Evolutionary conservation across 1,140 invertebrate genomes (phyloP), one percentile per base, ranked within the genome.

Genomic region (Lanistes nyassanus): DNA sequence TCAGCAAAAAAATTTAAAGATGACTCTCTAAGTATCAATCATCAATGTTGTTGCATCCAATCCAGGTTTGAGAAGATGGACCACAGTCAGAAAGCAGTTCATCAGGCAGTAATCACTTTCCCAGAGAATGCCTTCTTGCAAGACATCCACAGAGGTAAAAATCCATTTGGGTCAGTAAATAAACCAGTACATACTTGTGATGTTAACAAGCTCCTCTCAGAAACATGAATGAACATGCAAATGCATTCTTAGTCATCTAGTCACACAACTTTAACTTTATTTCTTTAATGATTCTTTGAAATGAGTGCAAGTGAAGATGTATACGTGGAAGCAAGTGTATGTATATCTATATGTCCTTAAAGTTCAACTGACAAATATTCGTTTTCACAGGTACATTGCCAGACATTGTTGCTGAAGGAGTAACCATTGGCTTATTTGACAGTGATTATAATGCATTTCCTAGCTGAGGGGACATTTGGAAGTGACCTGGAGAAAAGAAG

Each of bases 341-440:
- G n/a, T n/a, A 13, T 16, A 47, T 47, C 9, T 6, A 47, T 16
- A 47, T 6, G 7, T 31, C n/a, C 9, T 16, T 23, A 60, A 11
- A 60, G 6, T n/a, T 16, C 23, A 60, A 26, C 29, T 60, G 56
- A 26, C n/a, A 3, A 31, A 13, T 68, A 34, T 36, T 65, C 29
- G 55, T 65, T 53, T 68, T 78, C 76, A 47, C 71, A 83, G 82
- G 78, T 73, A 77, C 73, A 3, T 62, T 83, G 23, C 82, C 82
- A 51, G 82, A 83, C 69, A 83, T 79, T 29, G 75, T 83, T 62
- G 69, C 75, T 9, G 74, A 80, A 58, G 82, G 82, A 19, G 82
- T 83, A 19, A 76, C 72, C 53, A 72, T 77, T 11, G 82, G 80
- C 1, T 74, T 83, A 0, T 83, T 81, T 42, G 70, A 72, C 70